Conservation (phyloP, 2,888 invertebrate genomes). For the Ochropleura leucogaster region DNA sequence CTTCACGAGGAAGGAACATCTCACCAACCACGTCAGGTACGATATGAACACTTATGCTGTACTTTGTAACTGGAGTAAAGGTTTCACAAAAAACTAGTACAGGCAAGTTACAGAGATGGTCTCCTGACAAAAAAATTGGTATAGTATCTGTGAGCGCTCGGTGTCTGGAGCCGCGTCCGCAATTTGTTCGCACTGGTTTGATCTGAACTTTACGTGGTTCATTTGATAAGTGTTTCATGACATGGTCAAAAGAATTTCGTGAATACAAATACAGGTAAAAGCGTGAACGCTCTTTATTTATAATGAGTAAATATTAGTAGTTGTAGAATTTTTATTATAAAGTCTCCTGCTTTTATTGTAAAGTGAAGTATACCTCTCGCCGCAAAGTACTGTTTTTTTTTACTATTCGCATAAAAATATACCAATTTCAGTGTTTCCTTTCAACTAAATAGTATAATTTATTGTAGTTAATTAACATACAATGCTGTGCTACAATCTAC, state of each 20-base stretch:
- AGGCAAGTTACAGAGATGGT: background rate
- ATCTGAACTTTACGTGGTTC: background rate
- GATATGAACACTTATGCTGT: conserved; percentile 5
- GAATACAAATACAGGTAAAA: background rate
- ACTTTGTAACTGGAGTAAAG: conserved; percentile 40
- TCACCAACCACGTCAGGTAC: conserved; percentile 95
- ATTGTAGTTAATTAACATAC: conserved; percentile 68
- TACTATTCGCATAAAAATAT: conserved; percentile 6
- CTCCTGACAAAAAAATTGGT: background rate
- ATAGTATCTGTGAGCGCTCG: background rate
- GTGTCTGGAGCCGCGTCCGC: background rate
- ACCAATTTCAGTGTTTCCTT: conserved; percentile 44
- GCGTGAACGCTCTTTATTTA: background rate
- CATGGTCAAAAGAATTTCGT: conserved; percentile 5
- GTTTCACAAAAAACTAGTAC: background rate
- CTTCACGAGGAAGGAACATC: conserved; percentile 96
- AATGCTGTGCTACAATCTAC: conserved; percentile 86
- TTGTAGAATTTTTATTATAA: conserved; percentile 16
- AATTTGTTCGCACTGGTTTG: background rate
- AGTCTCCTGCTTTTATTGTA: conserved; percentile 14
- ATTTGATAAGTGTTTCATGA: conserved; percentile 10
- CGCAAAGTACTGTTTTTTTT: conserved; percentile 31
- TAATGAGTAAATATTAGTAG: background rate
- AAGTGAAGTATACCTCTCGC: conserved; percentile 21
- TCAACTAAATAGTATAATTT: conserved; percentile 52